phyloP scores from a whole-genome alignment of 2,113 vertebrate genomes.

The Chionodraco myersi region DNA sequence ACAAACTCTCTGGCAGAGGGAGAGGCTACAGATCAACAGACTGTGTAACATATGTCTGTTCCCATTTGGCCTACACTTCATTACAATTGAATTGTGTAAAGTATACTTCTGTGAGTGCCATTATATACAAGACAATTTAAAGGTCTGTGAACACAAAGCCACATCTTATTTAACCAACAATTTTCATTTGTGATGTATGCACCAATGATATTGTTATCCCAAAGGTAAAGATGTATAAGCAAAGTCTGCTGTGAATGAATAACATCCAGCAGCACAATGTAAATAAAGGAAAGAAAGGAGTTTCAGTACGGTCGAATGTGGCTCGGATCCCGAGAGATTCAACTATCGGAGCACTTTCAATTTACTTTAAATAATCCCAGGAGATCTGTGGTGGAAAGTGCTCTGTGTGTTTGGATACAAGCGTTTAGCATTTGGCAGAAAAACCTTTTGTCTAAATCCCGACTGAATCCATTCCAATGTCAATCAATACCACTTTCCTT shows the following conservation, averaged over 20 bases:
- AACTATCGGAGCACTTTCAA: slow-evolving; percentile 38
- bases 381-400: slow-evolving; percentile 25
- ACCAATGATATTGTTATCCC: no score
- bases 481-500: slow-evolving; percentile 30
- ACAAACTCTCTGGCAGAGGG: neutral
- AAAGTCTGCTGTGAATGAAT: neutral
- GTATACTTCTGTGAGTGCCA: neutral
- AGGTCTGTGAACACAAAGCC: neutral
- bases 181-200: no score
- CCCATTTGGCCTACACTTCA: neutral
- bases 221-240: neutral
- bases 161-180: neutral
- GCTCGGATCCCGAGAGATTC: slow-evolving; percentile 10
- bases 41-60: neutral
- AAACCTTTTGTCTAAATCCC: slow-evolving; percentile 32
- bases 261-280: slow-evolving; percentile 5
- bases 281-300: slow-evolving; percentile 23
- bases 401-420: slow-evolving; percentile 28
- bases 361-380: slow-evolving; percentile 45
- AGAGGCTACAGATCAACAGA: slow-evolving; percentile 1
- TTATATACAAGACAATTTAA: no score
- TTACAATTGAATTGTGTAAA: neutral
- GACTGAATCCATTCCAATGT: slow-evolving; percentile 28
- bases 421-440: slow-evolving; percentile 13
- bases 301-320: slow-evolving; percentile 14